These are phyloP conservation scores for human DNA, from an alignment of 2,113 vertebrate genomes.

Conservation along the genomic window DNA sequence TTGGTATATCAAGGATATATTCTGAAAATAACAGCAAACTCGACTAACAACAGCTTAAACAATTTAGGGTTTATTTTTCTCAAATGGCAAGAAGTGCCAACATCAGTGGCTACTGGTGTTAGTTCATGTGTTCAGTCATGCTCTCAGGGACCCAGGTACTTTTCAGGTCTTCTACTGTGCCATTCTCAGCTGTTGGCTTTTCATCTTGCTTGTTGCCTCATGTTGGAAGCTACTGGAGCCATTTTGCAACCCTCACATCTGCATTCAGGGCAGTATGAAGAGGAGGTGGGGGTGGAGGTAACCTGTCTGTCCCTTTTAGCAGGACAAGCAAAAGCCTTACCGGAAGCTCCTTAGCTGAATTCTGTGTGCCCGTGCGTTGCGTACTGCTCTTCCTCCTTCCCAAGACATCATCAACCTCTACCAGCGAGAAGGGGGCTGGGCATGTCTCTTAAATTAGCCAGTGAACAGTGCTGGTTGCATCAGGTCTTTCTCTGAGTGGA, in stretches of 20 bases:
- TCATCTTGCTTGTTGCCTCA: neutral
- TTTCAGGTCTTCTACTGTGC: neutral
- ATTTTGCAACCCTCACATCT: neutral
- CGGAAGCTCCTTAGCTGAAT: neutral
- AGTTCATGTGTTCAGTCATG: neutral
- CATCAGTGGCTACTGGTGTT: fast-evolving
- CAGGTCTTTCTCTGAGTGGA: neutral
- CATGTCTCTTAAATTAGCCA: neutral
- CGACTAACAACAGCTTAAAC: neutral
- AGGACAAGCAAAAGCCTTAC: neutral
- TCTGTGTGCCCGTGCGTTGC: fast-evolving
- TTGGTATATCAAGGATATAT: fast-evolving
- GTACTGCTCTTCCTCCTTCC: neutral
- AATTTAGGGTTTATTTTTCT: neutral
- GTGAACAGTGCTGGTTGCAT: neutral
- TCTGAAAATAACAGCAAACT: neutral
- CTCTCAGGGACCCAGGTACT: neutral
- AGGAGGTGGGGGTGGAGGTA: neutral
- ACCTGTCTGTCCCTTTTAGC: neutral
- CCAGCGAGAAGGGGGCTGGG: neutral
- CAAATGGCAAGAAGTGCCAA: neutral
- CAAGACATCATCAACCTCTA: neutral
- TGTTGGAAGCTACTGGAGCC: neutral
- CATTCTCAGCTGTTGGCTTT: neutral
- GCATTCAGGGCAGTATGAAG: neutral